phyloP scores from a whole-genome alignment of 2,113 vertebrate genomes.

The Menidia beryllina region DNA sequence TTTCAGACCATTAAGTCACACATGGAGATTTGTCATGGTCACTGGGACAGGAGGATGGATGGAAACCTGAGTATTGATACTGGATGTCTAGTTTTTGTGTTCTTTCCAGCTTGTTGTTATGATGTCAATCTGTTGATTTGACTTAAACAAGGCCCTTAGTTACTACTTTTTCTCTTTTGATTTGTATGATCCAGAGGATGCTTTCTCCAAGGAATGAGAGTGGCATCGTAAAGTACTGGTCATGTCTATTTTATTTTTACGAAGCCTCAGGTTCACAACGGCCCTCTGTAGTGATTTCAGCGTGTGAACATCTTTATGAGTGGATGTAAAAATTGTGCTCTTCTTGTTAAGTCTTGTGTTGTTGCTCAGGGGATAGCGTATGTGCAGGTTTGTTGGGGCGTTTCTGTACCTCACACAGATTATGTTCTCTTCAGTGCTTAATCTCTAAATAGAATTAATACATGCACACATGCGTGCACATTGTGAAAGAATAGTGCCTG shows the following conservation, averaged over 20 bases:
- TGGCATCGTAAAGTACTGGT: constrained; percentile 43
- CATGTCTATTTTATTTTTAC: constrained; percentile 15
- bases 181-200: constrained; percentile 26
- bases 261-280: constrained; percentile 11
- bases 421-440: constrained; percentile 63
- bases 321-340: constrained; percentile 30
- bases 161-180: constrained; percentile 1
- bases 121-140: constrained; percentile 27
- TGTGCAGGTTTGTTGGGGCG: constrained; percentile 8
- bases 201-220: constrained; percentile 40
- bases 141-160: constrained; percentile 22
- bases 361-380: constrained; percentile 7
- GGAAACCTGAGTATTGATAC: constrained; percentile 23
- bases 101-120: constrained; percentile 19
- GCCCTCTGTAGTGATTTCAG: constrained; percentile 17
- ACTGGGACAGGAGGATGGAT: constrained; percentile 39
- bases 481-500: constrained; percentile 41
- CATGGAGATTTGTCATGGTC: constrained; percentile 52
- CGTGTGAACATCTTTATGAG: constrained; percentile 40
- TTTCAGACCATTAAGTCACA: constrained; percentile 73
- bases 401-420: constrained; percentile 54
- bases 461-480: constrained; percentile 34
- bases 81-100: constrained; percentile 14
- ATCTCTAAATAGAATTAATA: constrained; percentile 68
- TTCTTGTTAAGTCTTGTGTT: constrained; percentile 20